Conservation (phyloP, 2,113 vertebrate genomes). For the Phyllopteryx taeniolatus region DNA sequence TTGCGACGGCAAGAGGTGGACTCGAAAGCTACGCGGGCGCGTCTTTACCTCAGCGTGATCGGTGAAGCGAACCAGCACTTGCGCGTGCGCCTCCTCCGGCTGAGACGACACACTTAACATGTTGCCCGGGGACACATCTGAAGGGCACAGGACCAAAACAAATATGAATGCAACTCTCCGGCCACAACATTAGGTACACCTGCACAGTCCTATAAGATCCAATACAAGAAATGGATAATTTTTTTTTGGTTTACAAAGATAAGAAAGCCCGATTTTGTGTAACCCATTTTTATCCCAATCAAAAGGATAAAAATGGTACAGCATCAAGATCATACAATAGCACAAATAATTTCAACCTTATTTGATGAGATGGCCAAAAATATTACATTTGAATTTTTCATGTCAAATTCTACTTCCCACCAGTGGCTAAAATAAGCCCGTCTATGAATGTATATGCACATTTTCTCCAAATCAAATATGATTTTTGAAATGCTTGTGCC, state of each 20-base stretch:
- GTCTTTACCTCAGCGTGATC: constrained; percentile 84
- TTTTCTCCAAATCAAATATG: too few species aligned
- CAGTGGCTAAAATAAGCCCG: too few species aligned
- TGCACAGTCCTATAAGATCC: too few species aligned
- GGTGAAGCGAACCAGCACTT: constrained; percentile 79
- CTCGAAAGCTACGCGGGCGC: not conserved
- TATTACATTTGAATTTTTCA: too few species aligned
- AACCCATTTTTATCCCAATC: not conserved
- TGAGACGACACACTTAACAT: constrained; percentile 71
- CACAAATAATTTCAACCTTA: too few species aligned
- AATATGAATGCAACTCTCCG: not conserved
- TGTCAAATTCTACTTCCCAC: too few species aligned
- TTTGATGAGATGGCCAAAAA: too few species aligned
- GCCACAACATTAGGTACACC: not conserved
- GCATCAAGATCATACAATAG: too few species aligned
- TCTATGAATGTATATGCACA: too few species aligned
- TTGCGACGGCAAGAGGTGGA: not conserved
- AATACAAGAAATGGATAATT: not conserved
- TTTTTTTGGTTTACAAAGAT: not conserved
- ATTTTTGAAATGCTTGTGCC: too few species aligned
- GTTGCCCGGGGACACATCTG: constrained; percentile 83
- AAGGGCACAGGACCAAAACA: constrained; percentile 7
- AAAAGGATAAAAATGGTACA: too few species aligned
- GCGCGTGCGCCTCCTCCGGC: constrained; percentile 77
- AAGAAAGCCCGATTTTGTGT: not conserved